These are phyloP conservation scores for Nibea albiflora DNA, from an alignment of 2,113 vertebrate species.

Conservation along the genomic window DNA sequence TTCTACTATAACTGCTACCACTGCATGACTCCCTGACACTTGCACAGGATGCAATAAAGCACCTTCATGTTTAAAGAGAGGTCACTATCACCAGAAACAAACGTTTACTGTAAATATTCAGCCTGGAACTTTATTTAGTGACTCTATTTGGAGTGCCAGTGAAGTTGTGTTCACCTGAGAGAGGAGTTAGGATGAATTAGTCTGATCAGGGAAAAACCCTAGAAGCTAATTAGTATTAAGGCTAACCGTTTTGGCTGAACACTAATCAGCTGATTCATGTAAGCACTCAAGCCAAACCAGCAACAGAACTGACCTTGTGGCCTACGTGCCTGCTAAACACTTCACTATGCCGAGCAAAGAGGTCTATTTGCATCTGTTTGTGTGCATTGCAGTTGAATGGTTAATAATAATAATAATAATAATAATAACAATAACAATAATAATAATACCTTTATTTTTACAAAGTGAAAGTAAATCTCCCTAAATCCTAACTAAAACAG, in stretches of 20 bases:
- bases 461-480: too few relatives aligned
- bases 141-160: background rate
- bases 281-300: conserved; percentile 35
- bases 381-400: conserved; percentile 19
- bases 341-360: conserved; percentile 19
- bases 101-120: background rate
- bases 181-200: conserved; percentile 33
- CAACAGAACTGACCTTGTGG: conserved; percentile 41
- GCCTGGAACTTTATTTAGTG: background rate
- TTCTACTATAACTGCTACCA: conserved; percentile 19
- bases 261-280: conserved; percentile 70
- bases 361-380: conserved; percentile 36
- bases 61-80: conserved; percentile 16
- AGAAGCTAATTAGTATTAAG: conserved; percentile 65
- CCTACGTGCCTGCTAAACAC: conserved; percentile 38
- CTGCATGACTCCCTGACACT: conserved; percentile 20
- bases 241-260: conserved; percentile 59
- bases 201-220: conserved; percentile 22
- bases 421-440: too few relatives aligned
- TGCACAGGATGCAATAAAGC: background rate
- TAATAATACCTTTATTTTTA: too few relatives aligned
- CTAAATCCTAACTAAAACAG: too few relatives aligned
- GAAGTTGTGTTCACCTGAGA: conserved; percentile 13
- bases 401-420: background rate
- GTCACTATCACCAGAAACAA: background rate